Evolutionary conservation across 2,888 invertebrate genomes (phyloP).

Genomic region (Tenthredo scrophulariae): DNA sequence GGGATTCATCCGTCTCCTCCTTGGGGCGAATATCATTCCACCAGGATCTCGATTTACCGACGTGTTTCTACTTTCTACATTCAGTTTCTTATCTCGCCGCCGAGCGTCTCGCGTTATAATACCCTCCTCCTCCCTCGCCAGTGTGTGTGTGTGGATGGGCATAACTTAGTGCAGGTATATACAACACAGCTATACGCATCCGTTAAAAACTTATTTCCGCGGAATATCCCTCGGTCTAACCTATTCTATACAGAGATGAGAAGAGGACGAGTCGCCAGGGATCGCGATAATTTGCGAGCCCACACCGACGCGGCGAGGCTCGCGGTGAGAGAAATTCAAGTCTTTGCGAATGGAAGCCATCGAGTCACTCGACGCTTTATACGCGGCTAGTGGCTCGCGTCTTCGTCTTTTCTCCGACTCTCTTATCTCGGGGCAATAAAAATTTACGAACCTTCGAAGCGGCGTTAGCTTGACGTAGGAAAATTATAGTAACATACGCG

Average conservation of each 20-base stretch:
- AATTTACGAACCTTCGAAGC: background rate
- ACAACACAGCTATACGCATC: background rate
- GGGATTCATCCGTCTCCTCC: background rate
- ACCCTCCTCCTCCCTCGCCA: background rate
- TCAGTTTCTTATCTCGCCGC: slow-evolving; percentile 1
- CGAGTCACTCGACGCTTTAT: background rate
- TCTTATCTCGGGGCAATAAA: slow-evolving; percentile 5
- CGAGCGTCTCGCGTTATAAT: slow-evolving; percentile 4
- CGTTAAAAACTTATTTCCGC: background rate
- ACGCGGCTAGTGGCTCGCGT: background rate
- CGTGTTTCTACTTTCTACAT: slow-evolving; percentile 3
- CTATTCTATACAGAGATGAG: background rate
- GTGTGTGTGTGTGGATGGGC: background rate
- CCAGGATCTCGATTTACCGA: background rate
- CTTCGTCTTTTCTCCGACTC: background rate
- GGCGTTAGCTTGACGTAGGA: background rate
- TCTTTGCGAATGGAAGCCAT: background rate
- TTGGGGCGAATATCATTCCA: background rate
- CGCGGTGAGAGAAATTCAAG: background rate
- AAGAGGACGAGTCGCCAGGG: background rate
- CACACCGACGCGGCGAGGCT: too few relatives aligned
- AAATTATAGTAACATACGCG: background rate
- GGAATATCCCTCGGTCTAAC: background rate
- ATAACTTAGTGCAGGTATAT: background rate
- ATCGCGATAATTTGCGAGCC: background rate